Evolutionary conservation across 2,113 vertebrate species (phyloP).

Genomic region (Nesoenas mayeri): DNA sequence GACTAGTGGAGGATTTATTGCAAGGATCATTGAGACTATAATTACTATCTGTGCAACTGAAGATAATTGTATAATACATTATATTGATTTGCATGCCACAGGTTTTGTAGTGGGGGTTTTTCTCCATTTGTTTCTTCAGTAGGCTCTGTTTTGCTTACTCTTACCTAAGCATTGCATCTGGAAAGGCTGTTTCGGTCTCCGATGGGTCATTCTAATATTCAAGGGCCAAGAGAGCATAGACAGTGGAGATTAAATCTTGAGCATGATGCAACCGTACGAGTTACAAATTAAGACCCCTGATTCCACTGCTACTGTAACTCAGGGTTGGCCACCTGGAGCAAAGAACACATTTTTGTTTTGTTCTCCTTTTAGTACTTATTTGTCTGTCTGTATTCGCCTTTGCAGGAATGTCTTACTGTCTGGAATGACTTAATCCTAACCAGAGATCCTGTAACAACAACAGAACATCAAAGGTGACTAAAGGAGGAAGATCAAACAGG

Average conservation of each 20-base stretch:
- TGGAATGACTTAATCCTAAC: background rate
- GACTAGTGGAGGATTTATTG: background rate
- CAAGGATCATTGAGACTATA: background rate
- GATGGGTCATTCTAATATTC: background rate
- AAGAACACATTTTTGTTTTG: background rate
- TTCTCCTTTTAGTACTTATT: background rate
- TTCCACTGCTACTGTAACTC: background rate
- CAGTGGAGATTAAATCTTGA: background rate
- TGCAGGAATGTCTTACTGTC: background rate
- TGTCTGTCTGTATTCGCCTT: background rate
- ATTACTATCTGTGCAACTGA: background rate
- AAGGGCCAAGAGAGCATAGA: background rate
- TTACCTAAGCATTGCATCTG: background rate
- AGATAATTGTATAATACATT: background rate
- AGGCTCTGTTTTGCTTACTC: background rate
- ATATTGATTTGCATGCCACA: background rate
- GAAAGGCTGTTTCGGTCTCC: background rate
- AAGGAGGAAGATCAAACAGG: slow-evolving; percentile 12
- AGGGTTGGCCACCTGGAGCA: background rate
- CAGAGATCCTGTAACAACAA: slow-evolving; percentile 7
- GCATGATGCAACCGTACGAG: background rate
- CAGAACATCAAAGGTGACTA: slow-evolving; percentile 45
- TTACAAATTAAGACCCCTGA: background rate
- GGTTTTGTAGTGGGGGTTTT: background rate
- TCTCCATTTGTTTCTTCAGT: background rate